These are phyloP conservation scores for Kradibia gibbosae DNA, from an alignment of 1,140 invertebrate genomes.

Conservation along the genomic window DNA sequence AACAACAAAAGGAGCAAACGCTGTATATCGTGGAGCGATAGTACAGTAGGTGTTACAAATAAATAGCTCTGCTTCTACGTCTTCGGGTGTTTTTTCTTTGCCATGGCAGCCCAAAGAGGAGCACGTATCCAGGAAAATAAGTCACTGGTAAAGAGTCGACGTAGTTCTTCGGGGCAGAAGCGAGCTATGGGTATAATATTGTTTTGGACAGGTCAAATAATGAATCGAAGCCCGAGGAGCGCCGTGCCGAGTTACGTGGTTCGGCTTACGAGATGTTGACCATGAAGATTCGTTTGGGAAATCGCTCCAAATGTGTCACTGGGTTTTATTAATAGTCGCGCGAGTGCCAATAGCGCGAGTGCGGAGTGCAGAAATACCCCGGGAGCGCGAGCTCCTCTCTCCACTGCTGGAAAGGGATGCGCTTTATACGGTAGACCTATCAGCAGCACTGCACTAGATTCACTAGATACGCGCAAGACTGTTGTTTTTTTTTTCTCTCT, in stretches of 20 bases:
- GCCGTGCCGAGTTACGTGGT: neutral
- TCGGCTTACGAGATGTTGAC: constrained; percentile 3
- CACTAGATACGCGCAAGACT: too few relatives aligned
- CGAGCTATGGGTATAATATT: neutral
- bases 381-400: too few relatives aligned
- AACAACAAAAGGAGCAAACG: too few relatives aligned
- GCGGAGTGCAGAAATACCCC: neutral
- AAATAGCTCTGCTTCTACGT: too few relatives aligned
- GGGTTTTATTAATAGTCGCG: neutral
- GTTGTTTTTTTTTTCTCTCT: too few relatives aligned
- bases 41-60: too few relatives aligned
- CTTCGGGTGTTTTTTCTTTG: too few relatives aligned
- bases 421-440: too few relatives aligned
- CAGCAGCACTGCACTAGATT: neutral
- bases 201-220: neutral
- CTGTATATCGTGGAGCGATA: too few relatives aligned
- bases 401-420: too few relatives aligned
- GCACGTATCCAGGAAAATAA: neutral
- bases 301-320: constrained; percentile 37
- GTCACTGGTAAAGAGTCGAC: neutral
- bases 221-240: neutral
- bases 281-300: neutral
- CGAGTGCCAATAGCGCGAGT: neutral
- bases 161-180: too few relatives aligned
- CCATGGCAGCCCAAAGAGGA: neutral